These are phyloP conservation scores for Pelodiscus sinensis DNA, from an alignment of 2,113 vertebrate genomes.

Conservation along the genomic window DNA sequence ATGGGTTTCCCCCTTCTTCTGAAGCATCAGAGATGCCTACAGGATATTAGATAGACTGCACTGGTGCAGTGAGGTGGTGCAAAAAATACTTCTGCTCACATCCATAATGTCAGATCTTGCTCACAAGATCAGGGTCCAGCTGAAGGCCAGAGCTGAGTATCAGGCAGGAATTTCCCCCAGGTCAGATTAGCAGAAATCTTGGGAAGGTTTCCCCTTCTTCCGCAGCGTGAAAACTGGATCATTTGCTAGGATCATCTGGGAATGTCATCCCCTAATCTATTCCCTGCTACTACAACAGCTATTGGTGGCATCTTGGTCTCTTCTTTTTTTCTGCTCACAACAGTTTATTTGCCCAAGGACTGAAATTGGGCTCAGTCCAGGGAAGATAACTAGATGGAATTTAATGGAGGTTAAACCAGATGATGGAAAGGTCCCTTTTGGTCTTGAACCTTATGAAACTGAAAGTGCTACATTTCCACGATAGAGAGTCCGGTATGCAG, in stretches of 20 bases:
- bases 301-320: background rate
- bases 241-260: background rate
- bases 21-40: background rate
- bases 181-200: background rate
- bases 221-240: background rate
- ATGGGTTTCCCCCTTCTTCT: background rate
- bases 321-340: background rate
- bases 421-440: background rate
- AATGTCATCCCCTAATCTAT: background rate
- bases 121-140: background rate
- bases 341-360: no score
- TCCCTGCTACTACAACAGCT: background rate
- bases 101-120: background rate
- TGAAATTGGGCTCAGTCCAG: no score
- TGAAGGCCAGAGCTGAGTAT: background rate
- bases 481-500: background rate
- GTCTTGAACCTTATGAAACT: background rate
- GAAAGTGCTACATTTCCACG: background rate
- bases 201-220: no score
- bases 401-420: background rate
- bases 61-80: background rate
- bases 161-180: background rate
- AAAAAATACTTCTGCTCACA: background rate
- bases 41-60: background rate
- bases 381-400: background rate